Evolutionary conservation across 2,113 vertebrate genomes (phyloP), one percentile per base, ranked within the genome.

Genomic region (Mirza zaza): DNA sequence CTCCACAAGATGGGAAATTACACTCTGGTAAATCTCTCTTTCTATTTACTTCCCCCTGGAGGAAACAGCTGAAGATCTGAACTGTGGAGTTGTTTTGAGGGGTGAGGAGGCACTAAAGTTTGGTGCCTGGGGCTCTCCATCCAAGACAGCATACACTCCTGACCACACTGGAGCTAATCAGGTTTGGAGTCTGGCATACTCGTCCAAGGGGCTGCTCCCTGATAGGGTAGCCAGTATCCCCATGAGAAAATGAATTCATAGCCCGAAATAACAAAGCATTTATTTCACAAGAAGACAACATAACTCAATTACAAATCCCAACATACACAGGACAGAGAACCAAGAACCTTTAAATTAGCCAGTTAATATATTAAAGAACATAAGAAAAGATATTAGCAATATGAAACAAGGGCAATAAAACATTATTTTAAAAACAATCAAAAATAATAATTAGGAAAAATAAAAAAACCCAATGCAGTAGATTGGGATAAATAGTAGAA

Each of bases 401-500:
- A 55, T 32, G 17, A 65, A 42, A 71, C 0, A 29, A 34, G 34
- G 59, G 75, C 3, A 61, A 63, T 9, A 92, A 45, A 79, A 88
- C 4, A 29, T 25, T 79, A 70, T 84, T 67, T 50, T 0, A 15
- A 81, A 45, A 93, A 61, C 3, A 84, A 68, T 36, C 12, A 55
- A 87, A 76, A 81, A 52, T 48, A 86, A 79, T 81, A 87, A 82
- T 59, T 76, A 83, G 42, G 25, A 68, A 92, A 93, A 90, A 52
- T 75, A 17, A 93, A 81, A 81, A 67, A 82, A 63, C 50, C 61
- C 39, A 57, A 85, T 63, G 18, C 5, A 83, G 65, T 12, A 34
- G 42, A 61, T 91, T 81, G 32, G 25, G 45, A 87, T 85, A 67
- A 85, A 90, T 65, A 81, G n/a, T 34, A 75, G 23, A 84, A 81